phyloP scores from a whole-genome alignment of 2,888 invertebrate species.

The Lithodes maja region DNA sequence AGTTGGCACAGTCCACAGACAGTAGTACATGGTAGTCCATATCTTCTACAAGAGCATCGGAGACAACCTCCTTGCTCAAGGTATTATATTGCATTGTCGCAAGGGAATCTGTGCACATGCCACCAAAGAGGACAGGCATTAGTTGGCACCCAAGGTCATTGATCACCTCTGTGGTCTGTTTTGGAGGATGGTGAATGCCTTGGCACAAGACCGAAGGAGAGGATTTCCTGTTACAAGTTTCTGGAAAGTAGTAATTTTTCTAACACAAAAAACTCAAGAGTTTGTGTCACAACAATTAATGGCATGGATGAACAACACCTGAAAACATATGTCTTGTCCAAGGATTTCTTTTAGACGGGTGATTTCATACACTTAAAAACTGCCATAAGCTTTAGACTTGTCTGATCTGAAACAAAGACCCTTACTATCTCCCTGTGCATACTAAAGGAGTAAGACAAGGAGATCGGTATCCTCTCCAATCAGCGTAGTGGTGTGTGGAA shows the following conservation, averaged over 20 bases:
- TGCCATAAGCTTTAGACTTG: not conserved
- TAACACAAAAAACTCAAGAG: not conserved
- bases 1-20: conserved; percentile 43
- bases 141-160: not conserved
- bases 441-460: conserved; percentile 15
- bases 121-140: conserved; percentile 13
- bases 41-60: conserved; percentile 32
- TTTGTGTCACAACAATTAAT: not conserved
- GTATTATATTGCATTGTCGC: no score
- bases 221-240: conserved; percentile 6
- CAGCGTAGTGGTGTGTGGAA: conserved; percentile 1
- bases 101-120: not conserved
- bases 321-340: conserved; percentile 14
- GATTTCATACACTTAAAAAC: not conserved
- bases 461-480: conserved; percentile 28
- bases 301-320: conserved; percentile 4
- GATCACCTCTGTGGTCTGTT: conserved; percentile 6
- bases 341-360: not conserved
- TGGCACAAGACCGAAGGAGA: conserved; percentile 5
- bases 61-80: not conserved
- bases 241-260: not conserved
- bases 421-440: conserved; percentile 20
- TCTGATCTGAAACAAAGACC: not conserved
- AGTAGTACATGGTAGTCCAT: conserved; percentile 31
- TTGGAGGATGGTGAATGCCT: not conserved